Evolutionary conservation across 2,113 vertebrate species (phyloP).

Genomic region (Corapipo altera): DNA sequence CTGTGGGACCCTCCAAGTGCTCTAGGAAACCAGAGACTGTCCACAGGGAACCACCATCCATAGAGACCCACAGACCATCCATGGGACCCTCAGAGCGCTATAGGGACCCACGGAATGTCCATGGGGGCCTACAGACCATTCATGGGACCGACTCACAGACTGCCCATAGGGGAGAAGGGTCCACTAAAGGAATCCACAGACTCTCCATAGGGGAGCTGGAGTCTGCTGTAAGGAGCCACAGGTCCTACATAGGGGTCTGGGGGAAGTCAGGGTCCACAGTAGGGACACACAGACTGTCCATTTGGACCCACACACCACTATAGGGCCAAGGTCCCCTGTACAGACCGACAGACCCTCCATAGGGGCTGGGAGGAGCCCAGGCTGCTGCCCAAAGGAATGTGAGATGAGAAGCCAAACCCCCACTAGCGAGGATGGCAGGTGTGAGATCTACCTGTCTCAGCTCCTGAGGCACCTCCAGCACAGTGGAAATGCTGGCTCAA

Average conservation of each 20-base stretch:
- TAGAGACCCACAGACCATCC: too few relatives aligned
- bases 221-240: neutral
- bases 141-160: neutral
- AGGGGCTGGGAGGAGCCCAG: neutral
- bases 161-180: too few relatives aligned
- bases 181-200: neutral
- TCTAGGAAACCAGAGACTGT: neutral
- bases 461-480: too few relatives aligned
- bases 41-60: too few relatives aligned
- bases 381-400: neutral
- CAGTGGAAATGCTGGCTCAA: neutral
- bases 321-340: neutral
- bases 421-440: fast-evolving
- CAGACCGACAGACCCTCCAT: neutral
- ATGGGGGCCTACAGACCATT: too few relatives aligned
- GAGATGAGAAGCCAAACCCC: neutral
- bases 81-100: too few relatives aligned
- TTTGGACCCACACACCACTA: neutral
- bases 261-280: too few relatives aligned
- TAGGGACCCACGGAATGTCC: neutral
- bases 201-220: neutral
- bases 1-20: too few relatives aligned
- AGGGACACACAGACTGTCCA: neutral
- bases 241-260: neutral
- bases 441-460: neutral